phyloP scores from a whole-genome alignment of 35 echinoderm and acorn worm species.

The Ophiothrix spiculata region DNA sequence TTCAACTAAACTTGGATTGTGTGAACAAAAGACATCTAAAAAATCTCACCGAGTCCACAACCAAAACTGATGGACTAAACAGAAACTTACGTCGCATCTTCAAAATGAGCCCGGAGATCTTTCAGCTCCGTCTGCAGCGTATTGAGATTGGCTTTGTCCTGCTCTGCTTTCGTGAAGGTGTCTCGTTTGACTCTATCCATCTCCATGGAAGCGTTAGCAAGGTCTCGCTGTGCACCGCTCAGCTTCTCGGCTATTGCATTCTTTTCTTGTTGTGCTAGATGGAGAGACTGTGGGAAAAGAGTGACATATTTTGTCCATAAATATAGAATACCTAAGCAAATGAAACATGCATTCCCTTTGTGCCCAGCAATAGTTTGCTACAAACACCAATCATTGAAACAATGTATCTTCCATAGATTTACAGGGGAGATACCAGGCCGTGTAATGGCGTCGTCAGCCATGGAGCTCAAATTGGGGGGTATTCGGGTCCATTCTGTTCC shows the following conservation, averaged over 20 bases:
- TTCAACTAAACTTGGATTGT: too few species aligned
- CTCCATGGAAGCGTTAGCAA: constrained; percentile 85
- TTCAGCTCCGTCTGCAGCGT: constrained; percentile 58
- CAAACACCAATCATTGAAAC: background rate
- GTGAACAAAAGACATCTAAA: too few species aligned
- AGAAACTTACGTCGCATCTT: constrained; percentile 90
- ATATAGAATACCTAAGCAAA: background rate
- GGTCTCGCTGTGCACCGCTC: constrained; percentile 72
- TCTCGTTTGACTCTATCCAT: constrained; percentile 92
- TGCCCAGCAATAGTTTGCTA: background rate
- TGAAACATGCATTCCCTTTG: background rate
- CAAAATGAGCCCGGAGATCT: constrained; percentile 75
- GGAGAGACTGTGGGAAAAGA: background rate
- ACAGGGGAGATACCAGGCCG: background rate
- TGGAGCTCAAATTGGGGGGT: background rate
- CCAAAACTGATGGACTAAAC: too few species aligned
- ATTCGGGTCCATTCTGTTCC: too few species aligned
- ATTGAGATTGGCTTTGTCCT: constrained; percentile 78
- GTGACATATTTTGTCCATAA: background rate
- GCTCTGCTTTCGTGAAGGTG: constrained; percentile 68
- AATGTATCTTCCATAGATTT: background rate
- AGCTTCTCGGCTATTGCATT: constrained; percentile 90
- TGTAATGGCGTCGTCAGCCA: background rate
- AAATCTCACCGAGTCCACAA: too few species aligned
- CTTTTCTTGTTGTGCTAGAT: constrained; percentile 75